Evolutionary conservation across 2,888 invertebrate species (phyloP), one percentile per base, ranked within the genome.

Genomic region (Apoda limacodes): DNA sequence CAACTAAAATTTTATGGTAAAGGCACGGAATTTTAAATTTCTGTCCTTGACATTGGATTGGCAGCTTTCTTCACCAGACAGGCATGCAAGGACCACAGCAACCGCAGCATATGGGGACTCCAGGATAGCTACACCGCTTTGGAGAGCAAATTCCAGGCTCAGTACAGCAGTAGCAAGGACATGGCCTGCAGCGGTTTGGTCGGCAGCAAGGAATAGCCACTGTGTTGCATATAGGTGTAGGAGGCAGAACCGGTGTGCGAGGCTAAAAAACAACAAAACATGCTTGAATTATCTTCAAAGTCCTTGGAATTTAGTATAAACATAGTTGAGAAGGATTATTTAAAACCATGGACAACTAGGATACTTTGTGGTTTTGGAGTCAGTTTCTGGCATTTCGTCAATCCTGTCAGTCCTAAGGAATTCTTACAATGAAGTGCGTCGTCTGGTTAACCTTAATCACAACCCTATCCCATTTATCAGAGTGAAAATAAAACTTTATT

Each of bases 181-280:
- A 84, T 2, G 84, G 82, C 56, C 78, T 83, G 51, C 82, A 83
- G 40, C 82, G 63, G 43, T 74, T 72, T 1, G 80, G 75, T 39
- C 66, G 74, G 63, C 80, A 84, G 67, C 61, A 75, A 36, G 69
- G 84, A 46, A 81, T 83, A 37, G 71, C 84, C 43, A 67, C 67
- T 34, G 64, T 57, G 12, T 71, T 64, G 28, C 60, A 61, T 5
- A 66, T 14, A 2, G 50, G 51, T 2, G 25, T 24, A 2, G 65
- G 60, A 41, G 53, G 46, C 44, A 66, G 57, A 2, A 64, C 51
- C 3, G 52, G 57, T 7, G 45, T 58, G 7, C 35, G 25, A 5
- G 69, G 68, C 70, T 68, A 50, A 9, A 49, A 54, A 35, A 13
- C n/a, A 41, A 26, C 23, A 35, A 19, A 12, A 19, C 25, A 25